Base-by-base conservation (phyloP, 2,888 invertebrate genomes). In the Drosophila rellima region DNA sequence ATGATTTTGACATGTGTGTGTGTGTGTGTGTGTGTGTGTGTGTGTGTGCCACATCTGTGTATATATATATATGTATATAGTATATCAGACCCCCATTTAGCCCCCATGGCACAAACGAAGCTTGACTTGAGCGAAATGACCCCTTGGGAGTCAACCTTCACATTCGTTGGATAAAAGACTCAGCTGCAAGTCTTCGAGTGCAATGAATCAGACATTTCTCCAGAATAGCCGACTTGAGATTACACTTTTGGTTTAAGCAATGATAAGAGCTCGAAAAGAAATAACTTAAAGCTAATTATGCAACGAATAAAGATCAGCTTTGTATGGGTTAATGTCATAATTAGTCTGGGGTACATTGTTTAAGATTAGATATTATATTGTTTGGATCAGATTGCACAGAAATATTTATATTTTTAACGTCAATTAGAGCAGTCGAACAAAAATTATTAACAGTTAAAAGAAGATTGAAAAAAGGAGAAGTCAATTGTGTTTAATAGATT, bases 121-220 rank as follows among this genome's bases (percentile, higher is more conserved):
- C 85, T 80, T 72, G 74, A 62, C 82, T 77, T 62, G 45, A 70
- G 69, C 77, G 70, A 70, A 74, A 45, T 80, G 85, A 85, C 82
- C 85, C 80, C 65, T 52, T 50, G 72, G 68, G 73, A 71, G 60
- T 52, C 33, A 69, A 60, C 68, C 76, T 76, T 76, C 72, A 54
- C 54, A 42, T 57, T 57, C 74, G 52, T 37, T 33, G 50, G 39
- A 35, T 51, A 42, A 52, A 61, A 61, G 54, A 42, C 54, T 55
- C 54, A 55, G 42, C 54, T 42, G 54, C 31, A 55, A 42, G 54
- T 40, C 39, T 33, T 55, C 54, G 54, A 40, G 42, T 54, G 54
- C 42, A 31, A 31, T 54, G 54, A 54, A 20, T 54, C 42, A 54
- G 20, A 15, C 10, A 31, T 20, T 31, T 54, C 20, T 13, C 7